A percentile compares a stretch with the other conserved stretches of the same genome.
phyloP scores from a whole-genome alignment of 30 jellyfish, hydroid and myxozoan genomes.

The Pseudorhiza aurosa region DNA sequence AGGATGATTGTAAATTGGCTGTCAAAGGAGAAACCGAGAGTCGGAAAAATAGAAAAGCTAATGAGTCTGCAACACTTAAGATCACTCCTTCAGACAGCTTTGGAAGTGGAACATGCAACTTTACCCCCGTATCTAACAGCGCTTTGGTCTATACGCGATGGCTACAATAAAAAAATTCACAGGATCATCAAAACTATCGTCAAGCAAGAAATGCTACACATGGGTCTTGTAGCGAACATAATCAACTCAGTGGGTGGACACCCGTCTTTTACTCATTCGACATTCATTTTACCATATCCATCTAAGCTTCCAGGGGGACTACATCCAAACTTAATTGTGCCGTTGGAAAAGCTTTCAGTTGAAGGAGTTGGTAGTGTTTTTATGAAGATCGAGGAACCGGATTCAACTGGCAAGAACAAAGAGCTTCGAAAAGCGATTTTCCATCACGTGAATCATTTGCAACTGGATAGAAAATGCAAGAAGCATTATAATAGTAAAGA shows the following conservation, averaged over 20 bases:
- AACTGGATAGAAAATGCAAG: not conserved
- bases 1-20: constrained; percentile 56
- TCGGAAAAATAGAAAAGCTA: constrained; percentile 32
- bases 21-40: constrained; percentile 18
- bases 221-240: constrained; percentile 56
- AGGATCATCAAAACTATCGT: constrained; percentile 34
- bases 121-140: constrained; percentile 66
- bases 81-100: constrained; percentile 41
- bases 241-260: constrained; percentile 63
- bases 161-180: constrained; percentile 37
- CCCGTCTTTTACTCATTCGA: constrained; percentile 58
- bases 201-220: constrained; percentile 67
- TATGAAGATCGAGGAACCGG: constrained; percentile 57
- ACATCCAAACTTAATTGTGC: constrained; percentile 25
- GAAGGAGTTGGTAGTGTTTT: constrained; percentile 21
- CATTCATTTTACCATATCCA: constrained; percentile 49
- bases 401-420: not conserved
- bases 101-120: constrained; percentile 61
- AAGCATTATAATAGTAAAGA: not conserved
- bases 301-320: constrained; percentile 64
- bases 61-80: constrained; percentile 26
- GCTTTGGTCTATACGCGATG: constrained; percentile 60
- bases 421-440: constrained; percentile 34
- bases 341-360: constrained; percentile 49
- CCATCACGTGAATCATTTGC: constrained; percentile 13